These are phyloP conservation scores for Leptobrachium ailaonicum DNA, from an alignment of 2,113 vertebrate genomes.

Conservation along the genomic window DNA sequence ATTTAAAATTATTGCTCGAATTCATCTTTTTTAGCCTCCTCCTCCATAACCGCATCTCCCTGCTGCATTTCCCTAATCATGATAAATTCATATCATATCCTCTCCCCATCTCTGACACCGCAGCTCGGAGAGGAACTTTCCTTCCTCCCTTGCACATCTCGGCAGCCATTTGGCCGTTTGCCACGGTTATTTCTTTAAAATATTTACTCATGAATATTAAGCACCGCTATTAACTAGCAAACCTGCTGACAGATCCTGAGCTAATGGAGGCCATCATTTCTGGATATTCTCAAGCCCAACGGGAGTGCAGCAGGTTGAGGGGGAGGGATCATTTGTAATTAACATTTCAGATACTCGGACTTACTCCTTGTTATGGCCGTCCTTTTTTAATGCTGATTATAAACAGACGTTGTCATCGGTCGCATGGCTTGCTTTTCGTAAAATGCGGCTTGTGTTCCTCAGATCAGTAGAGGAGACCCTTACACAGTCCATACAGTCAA, in stretches of 20 bases:
- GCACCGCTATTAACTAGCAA: conserved; percentile 51
- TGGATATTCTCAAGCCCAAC: conserved; percentile 45
- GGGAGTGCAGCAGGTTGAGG: conserved; percentile 42
- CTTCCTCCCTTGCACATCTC: conserved; percentile 28
- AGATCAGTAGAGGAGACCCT: background rate
- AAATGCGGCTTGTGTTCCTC: background rate
- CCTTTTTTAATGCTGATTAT: conserved; percentile 33
- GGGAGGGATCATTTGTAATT: conserved; percentile 49
- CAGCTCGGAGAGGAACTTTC: conserved; percentile 41
- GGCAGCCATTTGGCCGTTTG: conserved; percentile 49
- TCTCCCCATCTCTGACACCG: conserved; percentile 30
- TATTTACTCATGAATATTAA: conserved; percentile 57
- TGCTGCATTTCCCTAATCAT: conserved; percentile 50
- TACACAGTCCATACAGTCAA: too few relatives aligned
- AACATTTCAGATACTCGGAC: conserved; percentile 41
- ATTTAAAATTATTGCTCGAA: conserved; percentile 53
- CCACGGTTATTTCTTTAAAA: conserved; percentile 52
- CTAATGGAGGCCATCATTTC: conserved; percentile 47
- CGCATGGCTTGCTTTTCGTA: background rate
- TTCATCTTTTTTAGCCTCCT: conserved; percentile 51
- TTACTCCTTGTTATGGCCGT: conserved; percentile 37
- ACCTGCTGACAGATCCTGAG: conserved; percentile 30
- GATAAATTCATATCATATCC: conserved; percentile 52
- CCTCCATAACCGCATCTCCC: conserved; percentile 41
- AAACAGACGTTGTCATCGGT: conserved; percentile 6